These are phyloP conservation scores for Nineta flava DNA, from an alignment of 2,888 invertebrate species.

Conservation along the genomic window DNA sequence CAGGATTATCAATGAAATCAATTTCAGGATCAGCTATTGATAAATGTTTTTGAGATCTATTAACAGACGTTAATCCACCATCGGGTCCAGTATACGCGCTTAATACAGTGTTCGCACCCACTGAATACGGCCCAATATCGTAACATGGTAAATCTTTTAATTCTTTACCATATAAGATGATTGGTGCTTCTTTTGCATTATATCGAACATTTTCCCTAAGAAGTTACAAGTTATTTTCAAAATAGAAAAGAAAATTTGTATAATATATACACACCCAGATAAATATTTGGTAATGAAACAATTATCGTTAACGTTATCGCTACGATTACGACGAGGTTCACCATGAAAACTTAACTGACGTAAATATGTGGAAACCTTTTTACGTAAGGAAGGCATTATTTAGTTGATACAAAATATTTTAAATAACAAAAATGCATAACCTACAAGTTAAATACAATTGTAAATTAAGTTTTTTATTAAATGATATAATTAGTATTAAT, in stretches of 20 bases:
- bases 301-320: slow-evolving; percentile 32
- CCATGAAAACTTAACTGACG: slow-evolving; percentile 52
- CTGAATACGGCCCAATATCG: slow-evolving; percentile 32
- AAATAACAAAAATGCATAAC: too few species aligned
- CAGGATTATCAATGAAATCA: slow-evolving; percentile 49
- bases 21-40: slow-evolving; percentile 51
- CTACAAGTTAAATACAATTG: too few species aligned
- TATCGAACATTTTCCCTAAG: slow-evolving; percentile 24
- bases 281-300: slow-evolving; percentile 55
- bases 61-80: slow-evolving; percentile 60
- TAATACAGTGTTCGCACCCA: slow-evolving; percentile 38
- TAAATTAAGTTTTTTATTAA: too few species aligned
- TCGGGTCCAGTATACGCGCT: slow-evolving; percentile 71
- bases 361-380: slow-evolving; percentile 55
- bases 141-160: slow-evolving; percentile 55
- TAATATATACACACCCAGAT: slow-evolving; percentile 37
- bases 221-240: slow-evolving; percentile 6
- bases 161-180: slow-evolving; percentile 51
- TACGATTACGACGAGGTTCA: slow-evolving; percentile 34
- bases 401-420: neutral
- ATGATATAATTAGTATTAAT: too few species aligned
- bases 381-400: slow-evolving; percentile 49
- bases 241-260: neutral
- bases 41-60: slow-evolving; percentile 45
- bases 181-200: slow-evolving; percentile 30